Evolutionary conservation across 2,797 vertebrate genomes (phyloP), one percentile per base, ranked within the genome.

Genomic region (Acanthis flammea): DNA sequence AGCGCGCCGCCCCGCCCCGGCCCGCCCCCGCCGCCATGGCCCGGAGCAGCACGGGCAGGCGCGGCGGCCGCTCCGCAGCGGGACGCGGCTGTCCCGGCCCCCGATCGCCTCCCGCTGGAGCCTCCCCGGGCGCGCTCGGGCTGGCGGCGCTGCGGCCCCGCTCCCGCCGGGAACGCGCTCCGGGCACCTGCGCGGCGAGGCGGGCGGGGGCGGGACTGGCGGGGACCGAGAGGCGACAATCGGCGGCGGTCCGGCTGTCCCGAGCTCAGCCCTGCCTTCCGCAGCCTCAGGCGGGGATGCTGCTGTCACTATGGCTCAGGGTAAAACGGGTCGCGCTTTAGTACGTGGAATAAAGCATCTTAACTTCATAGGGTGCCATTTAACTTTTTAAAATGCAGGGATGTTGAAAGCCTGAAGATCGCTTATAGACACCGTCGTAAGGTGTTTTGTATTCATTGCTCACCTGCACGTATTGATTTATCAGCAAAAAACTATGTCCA

Each of bases 21-120:
- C 86, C 89, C 93, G 86, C 86, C 90, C 45, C 94, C 77, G 84
- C 84, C 91, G 53, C 53, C 53, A 55, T 55, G 53, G 91, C 94
- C 92, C 78, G 53, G 61, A 71, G 94, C 33, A 48, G 75, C 57
- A 24, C 80, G 62, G 79, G 84, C 84, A 60, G 67, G 78, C 48
- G 74, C 62, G 90, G 79, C 79, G 35, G 79, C 10, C 22, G 47
- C 72, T 75, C 14, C 19, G 57, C 48, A 2, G 57, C 24, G 37
- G 71, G 37, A 19, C 31, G 21, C 21, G 19, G 48, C 25, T 35
- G 5, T 15, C 14, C 16, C 10, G 7, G 50, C 8, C 37, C 42
- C 42, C n/a, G 27, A 13, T 23, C 41, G n/a, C 50, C 57, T 25
- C 50, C 24, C 54, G 25, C 39, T 8, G 30, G 18, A 23, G 9